These are phyloP conservation scores for Papilio polytes DNA, from an alignment of 1,140 invertebrate genomes.

Conservation along the genomic window DNA sequence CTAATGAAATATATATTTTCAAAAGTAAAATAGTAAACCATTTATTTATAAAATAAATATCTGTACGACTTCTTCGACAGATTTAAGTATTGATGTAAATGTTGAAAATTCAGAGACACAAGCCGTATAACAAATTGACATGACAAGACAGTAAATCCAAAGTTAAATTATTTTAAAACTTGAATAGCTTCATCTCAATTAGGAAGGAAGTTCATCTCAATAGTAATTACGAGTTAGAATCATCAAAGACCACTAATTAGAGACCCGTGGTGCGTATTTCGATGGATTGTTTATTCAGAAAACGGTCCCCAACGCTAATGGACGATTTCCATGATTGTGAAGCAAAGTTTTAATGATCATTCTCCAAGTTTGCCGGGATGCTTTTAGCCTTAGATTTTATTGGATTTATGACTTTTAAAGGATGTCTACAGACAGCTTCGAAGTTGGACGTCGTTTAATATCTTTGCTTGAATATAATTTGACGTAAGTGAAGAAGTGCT, in stretches of 20 bases:
- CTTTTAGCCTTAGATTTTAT: conserved; percentile 41
- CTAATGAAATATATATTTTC: no score
- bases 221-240: conserved; percentile 38
- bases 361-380: conserved; percentile 36
- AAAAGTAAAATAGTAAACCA: no score
- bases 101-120: not conserved
- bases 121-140: conserved; percentile 2
- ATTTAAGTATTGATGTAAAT: not conserved
- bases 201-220: conserved; percentile 38
- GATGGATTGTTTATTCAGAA: conserved; percentile 39
- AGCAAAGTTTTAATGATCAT: conserved; percentile 39
- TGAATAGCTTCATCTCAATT: conserved; percentile 37
- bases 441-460: conserved; percentile 39
- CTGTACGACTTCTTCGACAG: not conserved
- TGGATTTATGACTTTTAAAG: conserved; percentile 40
- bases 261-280: conserved; percentile 26
- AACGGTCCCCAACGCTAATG: conserved; percentile 34
- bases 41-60: not conserved
- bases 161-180: conserved; percentile 37
- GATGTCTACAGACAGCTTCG: conserved; percentile 25
- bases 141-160: conserved; percentile 24
- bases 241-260: conserved; percentile 41
- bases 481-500: conserved; percentile 11
- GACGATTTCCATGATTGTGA: conserved; percentile 40
- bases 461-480: conserved; percentile 32